Evolutionary conservation across 2,888 invertebrate genomes (phyloP).

Genomic region (Tipula unca): DNA sequence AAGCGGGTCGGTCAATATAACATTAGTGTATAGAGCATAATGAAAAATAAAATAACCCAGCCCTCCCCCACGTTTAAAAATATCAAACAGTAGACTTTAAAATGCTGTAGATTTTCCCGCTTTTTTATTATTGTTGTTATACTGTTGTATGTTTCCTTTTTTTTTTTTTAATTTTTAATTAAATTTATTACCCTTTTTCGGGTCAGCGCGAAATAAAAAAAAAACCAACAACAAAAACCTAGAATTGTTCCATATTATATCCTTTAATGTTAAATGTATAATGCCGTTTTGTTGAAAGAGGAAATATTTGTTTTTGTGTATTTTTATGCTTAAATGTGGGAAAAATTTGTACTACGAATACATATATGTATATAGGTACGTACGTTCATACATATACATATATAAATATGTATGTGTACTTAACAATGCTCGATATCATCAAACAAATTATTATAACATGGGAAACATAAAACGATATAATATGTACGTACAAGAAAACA

Average conservation of each 20-base stretch:
- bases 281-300: background rate
- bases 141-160: background rate
- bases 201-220: background rate
- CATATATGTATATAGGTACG: background rate
- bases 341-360: background rate
- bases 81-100: background rate
- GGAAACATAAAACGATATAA: background rate
- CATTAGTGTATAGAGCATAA: background rate
- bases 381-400: background rate
- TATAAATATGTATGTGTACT: too few species aligned
- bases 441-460: background rate
- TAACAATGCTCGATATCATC: too few species aligned
- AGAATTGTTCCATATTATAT: background rate
- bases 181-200: slow-evolving; percentile 8
- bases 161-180: background rate
- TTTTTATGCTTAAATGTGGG: background rate
- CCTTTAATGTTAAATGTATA: background rate
- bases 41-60: background rate
- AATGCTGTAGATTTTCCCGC: background rate
- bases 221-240: background rate
- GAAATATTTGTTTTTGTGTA: background rate
- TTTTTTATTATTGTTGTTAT: background rate
- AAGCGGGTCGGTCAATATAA: background rate
- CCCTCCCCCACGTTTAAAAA: background rate
- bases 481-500: background rate